phyloP scores from a whole-genome alignment of 2,888 invertebrate genomes.

The Leucania comma region DNA sequence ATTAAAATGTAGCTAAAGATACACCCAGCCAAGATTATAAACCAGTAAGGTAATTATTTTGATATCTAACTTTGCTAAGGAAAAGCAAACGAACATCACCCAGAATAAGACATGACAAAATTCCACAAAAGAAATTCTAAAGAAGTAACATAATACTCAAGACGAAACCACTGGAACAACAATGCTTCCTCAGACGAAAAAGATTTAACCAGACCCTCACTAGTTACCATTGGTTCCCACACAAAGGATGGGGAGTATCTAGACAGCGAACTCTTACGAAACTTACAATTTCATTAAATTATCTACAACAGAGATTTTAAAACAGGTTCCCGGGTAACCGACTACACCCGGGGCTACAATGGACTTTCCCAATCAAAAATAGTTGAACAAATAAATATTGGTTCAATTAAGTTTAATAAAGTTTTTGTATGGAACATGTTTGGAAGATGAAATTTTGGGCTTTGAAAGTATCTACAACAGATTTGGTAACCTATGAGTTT shows the following conservation, averaged over 20 bases:
- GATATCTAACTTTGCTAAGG: neutral
- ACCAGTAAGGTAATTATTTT: neutral
- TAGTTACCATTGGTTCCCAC: conserved; percentile 61
- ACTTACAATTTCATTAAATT: conserved; percentile 77
- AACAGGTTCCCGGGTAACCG: conserved; percentile 71
- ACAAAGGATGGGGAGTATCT: conserved; percentile 50
- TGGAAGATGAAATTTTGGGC: neutral
- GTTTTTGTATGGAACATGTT: conserved; percentile 26
- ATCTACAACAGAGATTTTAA: conserved; percentile 66
- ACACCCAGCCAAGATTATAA: neutral
- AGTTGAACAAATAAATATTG: conserved; percentile 66
- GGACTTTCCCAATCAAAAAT: conserved; percentile 65
- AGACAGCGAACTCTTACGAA: conserved; percentile 70
- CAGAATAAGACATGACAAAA: neutral
- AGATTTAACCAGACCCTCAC: conserved; percentile 29
- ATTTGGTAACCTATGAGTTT: neutral
- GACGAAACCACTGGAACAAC: neutral
- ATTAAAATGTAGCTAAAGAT: neutral
- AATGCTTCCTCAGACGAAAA: neutral
- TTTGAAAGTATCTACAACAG: conserved; percentile 9
- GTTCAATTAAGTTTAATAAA: conserved; percentile 28
- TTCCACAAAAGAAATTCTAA: neutral
- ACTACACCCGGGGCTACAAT: conserved; percentile 70
- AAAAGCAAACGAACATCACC: neutral
- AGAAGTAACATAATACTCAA: neutral